Base-by-base conservation (phyloP, 2,113 vertebrate genomes). In the Tympanuchus pallidicinctus region DNA sequence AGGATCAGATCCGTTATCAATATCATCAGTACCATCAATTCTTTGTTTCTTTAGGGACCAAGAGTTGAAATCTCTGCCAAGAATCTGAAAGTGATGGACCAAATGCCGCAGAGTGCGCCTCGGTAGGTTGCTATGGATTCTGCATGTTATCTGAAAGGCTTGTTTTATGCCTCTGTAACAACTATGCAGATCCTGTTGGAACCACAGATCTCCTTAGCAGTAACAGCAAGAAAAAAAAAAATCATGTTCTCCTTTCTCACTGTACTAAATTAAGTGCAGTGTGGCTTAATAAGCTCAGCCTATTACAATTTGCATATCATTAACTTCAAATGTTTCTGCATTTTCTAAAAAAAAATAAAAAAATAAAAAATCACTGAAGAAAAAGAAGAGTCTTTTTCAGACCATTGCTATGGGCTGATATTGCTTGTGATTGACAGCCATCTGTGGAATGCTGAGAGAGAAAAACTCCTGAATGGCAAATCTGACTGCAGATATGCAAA, bases 41-140 rank as follows among this genome's bases (percentile, higher is more conserved):
- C 21, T 92, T 66, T 96, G 36, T 92, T 95, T 93, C 82, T 85
- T 76, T 89, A 99, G 99, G 99, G 99, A 76, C 98, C 99, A 88
- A 98, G 99, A 96, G 99, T 99, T 78, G 99, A 99, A 97, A 99
- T 99, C 92, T 98, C 99, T 93, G 99, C 99, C 92, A 99, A 99
- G 97, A 99, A 99, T 93, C 98, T 99, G 72, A 99, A 98, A 96
- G 98, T 99, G 93, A 99, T 99, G 98, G 99, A 99, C 97, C 98
- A 99, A 98, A 99, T 99, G 98, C 98, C 99, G 40, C 98, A 98
- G 72, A 97, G 96, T 88, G 99, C 99, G 61, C 99, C 99, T 48
- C 98, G 99, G 99, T 99, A 98, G 92, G 97, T 97, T 43, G 10
- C 56, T 83, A 7, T 13, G 7, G 73, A 24, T 75, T 75, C 13